These are phyloP conservation scores for Drosophila pseudoananassae DNA, from an alignment of 1,140 invertebrate species.

Conservation along the genomic window DNA sequence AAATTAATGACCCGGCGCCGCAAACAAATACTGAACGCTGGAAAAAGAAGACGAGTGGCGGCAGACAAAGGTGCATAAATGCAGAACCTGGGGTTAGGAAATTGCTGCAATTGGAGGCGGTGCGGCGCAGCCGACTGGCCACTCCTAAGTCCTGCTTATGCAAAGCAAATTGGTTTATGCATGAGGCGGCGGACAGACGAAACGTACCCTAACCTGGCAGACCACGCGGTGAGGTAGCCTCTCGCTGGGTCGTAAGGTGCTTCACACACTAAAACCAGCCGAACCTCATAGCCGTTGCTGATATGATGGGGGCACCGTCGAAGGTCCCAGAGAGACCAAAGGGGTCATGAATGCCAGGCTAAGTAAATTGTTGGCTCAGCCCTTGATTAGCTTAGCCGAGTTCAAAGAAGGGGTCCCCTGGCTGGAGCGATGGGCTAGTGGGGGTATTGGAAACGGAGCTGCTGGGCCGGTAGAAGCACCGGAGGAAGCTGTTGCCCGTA, in stretches of 20 bases:
- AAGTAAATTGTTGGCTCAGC: constrained; percentile 81
- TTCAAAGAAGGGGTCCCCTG: constrained; percentile 16
- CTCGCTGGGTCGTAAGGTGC: constrained; percentile 51
- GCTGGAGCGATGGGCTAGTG: neutral
- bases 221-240: constrained; percentile 10
- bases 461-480: neutral
- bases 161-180: constrained; percentile 80
- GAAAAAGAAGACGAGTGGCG: constrained; percentile 57
- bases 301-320: constrained; percentile 61
- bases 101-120: constrained; percentile 65
- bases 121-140: neutral
- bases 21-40: constrained; percentile 43
- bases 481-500: constrained; percentile 46
- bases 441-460: too few relatives aligned
- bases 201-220: too few relatives aligned
- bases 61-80: constrained; percentile 81
- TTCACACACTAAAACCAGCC: constrained; percentile 51
- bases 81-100: constrained; percentile 70
- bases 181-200: constrained; percentile 60
- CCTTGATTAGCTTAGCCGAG: constrained; percentile 74
- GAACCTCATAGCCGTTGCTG: constrained; percentile 18
- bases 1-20: constrained; percentile 79
- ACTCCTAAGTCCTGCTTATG: constrained; percentile 49
- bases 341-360: constrained; percentile 42
- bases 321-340: constrained; percentile 3